Evolutionary conservation across 2,797 vertebrate species (phyloP), one percentile per base, ranked within the genome.

Genomic region (Numenius phaeopus): DNA sequence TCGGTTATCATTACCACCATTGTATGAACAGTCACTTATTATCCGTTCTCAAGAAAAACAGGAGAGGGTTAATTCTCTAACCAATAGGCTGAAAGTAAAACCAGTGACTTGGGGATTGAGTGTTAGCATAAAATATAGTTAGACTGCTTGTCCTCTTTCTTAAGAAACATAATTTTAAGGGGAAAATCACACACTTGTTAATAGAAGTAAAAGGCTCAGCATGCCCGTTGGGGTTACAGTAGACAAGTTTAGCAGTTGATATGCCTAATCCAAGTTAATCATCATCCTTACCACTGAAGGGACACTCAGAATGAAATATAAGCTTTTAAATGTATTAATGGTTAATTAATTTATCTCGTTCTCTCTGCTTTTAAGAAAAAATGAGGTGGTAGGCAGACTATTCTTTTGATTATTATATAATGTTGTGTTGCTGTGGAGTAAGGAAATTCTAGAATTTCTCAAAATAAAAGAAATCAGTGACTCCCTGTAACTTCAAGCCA

Each of bases 1-100:
- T 92, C 78, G 75, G 27, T 95, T 92, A 80, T 93, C 81, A 40
- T 93, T 83, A 30, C 70, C 61, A 80, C 76, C 32, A 81, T 77
- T 73, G 46, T 93, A 66, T 44, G 78, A 71, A 66, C 39, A 72
- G 20, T 94, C 96, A 90, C 88, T 90, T 89, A 57, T 92, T 90
- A 73, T 15, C 52, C 23, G 17, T 87, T 78, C 46, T 71, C 64
- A 94, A 87, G 64, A 77, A 91, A 93, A 94, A 10, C 37, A 58
- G 34, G 29, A 57, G 55, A 65, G 21, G 52, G 54, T 93, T 92
- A 93, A 85, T 90, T 94, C 55, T 87, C 62, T 67, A 87, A 67
- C 27, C 23, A 27, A 79, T 29, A 86, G 67, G 27, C 54, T 75
- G 67, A 77, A 89, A 83, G 94, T 42, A 94, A 84, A 72, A 18